phyloP scores from a whole-genome alignment of 1,140 invertebrate genomes.

The Meloidogyne hapla region DNA sequence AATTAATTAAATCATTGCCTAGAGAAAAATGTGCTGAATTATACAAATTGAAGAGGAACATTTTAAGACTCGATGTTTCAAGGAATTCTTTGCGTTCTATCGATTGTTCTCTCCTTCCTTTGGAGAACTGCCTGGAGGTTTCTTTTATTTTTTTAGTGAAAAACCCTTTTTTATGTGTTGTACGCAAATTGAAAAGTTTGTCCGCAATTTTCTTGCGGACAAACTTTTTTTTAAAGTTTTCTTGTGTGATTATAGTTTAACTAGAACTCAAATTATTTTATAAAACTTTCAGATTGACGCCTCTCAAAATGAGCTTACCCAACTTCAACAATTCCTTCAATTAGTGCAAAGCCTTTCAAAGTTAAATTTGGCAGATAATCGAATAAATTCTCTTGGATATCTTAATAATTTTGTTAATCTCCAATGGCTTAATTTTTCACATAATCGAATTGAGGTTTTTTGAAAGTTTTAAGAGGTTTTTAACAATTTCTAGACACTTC shows the following conservation, averaged over 20 bases:
- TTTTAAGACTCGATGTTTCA: neutral
- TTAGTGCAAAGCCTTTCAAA: neutral
- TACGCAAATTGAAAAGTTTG: neutral
- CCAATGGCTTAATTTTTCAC: slow-evolving; percentile 20
- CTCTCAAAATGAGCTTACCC: slow-evolving; percentile 27
- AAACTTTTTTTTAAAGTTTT: neutral
- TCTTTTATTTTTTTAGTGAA: neutral
- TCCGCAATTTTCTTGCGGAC: neutral
- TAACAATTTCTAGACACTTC: neutral
- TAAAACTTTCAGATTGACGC: slow-evolving; percentile 34
- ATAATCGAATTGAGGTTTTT: slow-evolving; percentile 35
- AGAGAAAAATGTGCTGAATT: neutral
- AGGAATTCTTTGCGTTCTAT: slow-evolving; percentile 15
- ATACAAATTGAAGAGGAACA: neutral
- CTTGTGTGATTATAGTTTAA: neutral
- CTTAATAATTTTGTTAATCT: slow-evolving; percentile 22
- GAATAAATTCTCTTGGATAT: slow-evolving; percentile 16
- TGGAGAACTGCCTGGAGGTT: slow-evolving; percentile 20
- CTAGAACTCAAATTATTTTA: too few relatives aligned
- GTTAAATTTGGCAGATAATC: slow-evolving; percentile 24
- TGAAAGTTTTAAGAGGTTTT: neutral
- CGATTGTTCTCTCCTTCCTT: slow-evolving; percentile 20
- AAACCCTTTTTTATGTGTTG: too few relatives aligned
- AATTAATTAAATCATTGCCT: neutral
- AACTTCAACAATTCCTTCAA: slow-evolving; percentile 18